Base-by-base conservation (phyloP, 2,113 vertebrate genomes). In the Psilopsiagon aymara region DNA sequence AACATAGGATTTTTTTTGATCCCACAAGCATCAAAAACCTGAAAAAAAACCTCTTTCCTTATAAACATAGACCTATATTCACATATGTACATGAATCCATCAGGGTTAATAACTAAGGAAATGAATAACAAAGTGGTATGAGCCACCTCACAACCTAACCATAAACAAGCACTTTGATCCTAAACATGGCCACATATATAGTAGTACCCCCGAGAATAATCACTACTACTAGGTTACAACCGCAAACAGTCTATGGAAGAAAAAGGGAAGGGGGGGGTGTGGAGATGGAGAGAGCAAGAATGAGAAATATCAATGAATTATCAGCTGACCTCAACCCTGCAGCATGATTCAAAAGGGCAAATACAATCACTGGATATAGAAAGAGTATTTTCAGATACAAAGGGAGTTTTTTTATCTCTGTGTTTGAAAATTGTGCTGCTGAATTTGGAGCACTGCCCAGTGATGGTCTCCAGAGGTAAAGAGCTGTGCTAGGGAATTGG, bases 1-100 rank as follows among this genome's bases (percentile, higher is more conserved):
- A 66, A 74, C 2, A 0, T 7, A 23, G 46, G 5, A 6, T 4
- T 0, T 47, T 86, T 69, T 39, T 13, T 5, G 2, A 53, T 20
- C 17, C 2, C 14, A 53, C 12, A 69, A 57, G 20, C 11, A 67
- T 24, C 4, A 78, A 68, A 89, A 87, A 27, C 0, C 6, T 49
- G 20, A 7, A 57, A 85, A 68, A 85, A 55, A 4, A 0, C 10
- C 5, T 11, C 44, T 64, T 63, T 31, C 18, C 39, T 11, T 59
- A 7, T 53, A 49, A 75, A 39, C 39, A 41, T 17, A 28, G 43
- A 55, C 5, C 13, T 19, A 8, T 68, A 52, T 13, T 82, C 25
- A 43, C 9, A 17, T 47, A 43, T 5, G 7, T 43, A 10, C 19
- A 66, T 33, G 12, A 71, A 85, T 55, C 10, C 39, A 51, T 67